phyloP scores from a whole-genome alignment of 1,140 invertebrate species.

The Drosophila orosa region DNA sequence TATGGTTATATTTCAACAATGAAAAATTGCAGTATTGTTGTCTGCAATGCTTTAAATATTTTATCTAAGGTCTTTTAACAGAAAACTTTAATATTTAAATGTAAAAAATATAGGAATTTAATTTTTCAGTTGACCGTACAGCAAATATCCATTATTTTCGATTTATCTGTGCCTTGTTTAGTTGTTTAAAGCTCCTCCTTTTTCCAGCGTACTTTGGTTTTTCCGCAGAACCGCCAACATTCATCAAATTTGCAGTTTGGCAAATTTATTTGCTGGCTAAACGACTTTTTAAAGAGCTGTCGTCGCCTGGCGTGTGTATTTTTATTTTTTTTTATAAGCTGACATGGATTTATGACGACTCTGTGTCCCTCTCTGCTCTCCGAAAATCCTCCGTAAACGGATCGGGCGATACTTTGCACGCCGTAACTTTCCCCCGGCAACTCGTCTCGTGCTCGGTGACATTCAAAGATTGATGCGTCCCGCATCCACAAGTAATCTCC shows the following conservation, averaged over 20 bases:
- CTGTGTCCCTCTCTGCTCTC: background rate
- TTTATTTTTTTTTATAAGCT: constrained; percentile 47
- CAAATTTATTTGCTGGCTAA: constrained; percentile 61
- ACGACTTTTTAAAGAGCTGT: constrained; percentile 77
- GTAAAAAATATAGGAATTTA: background rate
- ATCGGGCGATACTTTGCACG: background rate
- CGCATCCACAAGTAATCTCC: constrained; percentile 73
- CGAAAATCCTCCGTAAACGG: constrained; percentile 8
- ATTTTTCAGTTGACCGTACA: background rate
- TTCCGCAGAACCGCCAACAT: constrained; percentile 26
- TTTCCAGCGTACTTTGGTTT: background rate
- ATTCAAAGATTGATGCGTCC: constrained; percentile 77
- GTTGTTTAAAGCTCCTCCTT: constrained; percentile 4
- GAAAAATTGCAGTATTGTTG: no score
- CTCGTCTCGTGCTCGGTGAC: constrained; percentile 50
- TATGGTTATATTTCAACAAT: no score
- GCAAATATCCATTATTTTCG: background rate
- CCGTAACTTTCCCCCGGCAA: constrained; percentile 9
- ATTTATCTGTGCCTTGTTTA: background rate
- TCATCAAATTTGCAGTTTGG: constrained; percentile 60
- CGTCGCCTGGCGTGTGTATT: constrained; percentile 49
- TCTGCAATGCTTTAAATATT: background rate
- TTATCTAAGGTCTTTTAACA: background rate
- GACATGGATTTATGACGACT: constrained; percentile 75
- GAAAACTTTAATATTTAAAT: background rate